These are phyloP conservation scores for Marmota monax DNA, from an alignment of 2,113 vertebrate genomes.

Conservation along the genomic window DNA sequence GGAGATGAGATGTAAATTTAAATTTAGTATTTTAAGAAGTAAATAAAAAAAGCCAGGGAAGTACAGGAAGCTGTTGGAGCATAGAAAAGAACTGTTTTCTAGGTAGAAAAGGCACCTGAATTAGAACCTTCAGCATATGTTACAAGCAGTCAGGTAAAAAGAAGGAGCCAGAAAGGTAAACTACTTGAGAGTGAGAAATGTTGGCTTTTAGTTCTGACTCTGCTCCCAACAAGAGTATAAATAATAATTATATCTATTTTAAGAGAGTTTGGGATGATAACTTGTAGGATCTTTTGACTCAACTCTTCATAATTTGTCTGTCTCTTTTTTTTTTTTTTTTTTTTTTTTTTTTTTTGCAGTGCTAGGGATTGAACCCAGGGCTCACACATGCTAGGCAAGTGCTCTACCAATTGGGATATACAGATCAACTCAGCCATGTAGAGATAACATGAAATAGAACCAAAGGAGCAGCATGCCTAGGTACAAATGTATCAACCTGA, in stretches of 20 bases:
- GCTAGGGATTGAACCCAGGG: no score
- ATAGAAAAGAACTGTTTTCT: neutral
- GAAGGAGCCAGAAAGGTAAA: neutral
- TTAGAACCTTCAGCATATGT: neutral
- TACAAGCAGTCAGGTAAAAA: neutral
- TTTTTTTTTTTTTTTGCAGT: no score
- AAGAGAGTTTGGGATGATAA: constrained; percentile 29
- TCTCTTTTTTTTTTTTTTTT: no score
- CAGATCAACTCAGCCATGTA: neutral
- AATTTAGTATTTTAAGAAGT: neutral
- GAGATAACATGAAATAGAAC: neutral
- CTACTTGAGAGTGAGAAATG: neutral
- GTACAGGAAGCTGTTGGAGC: neutral
- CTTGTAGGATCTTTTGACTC: neutral
- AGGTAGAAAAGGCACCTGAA: neutral
- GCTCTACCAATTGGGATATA: neutral
- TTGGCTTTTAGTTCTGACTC: neutral
- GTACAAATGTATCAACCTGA: neutral
- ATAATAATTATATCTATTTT: neutral
- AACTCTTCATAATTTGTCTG: neutral
- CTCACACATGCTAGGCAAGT: no score
- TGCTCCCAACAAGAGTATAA: neutral
- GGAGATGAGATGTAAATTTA: neutral
- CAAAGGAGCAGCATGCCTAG: neutral
- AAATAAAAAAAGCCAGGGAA: neutral